phyloP scores from a whole-genome alignment of 2,888 invertebrate species.

The Diogma glabrata region DNA sequence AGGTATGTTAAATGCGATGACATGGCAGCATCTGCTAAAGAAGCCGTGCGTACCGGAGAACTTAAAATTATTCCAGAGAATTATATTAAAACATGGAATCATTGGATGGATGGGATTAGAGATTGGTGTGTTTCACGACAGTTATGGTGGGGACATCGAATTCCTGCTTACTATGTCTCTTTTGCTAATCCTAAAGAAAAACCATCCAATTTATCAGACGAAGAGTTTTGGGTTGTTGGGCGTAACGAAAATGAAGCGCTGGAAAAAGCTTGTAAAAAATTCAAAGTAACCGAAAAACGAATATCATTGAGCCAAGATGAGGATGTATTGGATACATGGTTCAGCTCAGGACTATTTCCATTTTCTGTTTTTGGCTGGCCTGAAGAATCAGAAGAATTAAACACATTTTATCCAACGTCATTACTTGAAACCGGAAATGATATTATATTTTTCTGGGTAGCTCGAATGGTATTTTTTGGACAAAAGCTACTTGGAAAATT shows the following conservation, averaged over 20 bases:
- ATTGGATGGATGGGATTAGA: slow-evolving; percentile 91
- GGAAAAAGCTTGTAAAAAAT: slow-evolving; percentile 63
- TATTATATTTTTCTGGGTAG: slow-evolving; percentile 99
- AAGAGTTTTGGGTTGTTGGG: slow-evolving; percentile 68
- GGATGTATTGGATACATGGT: slow-evolving; percentile 99
- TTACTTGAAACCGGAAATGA: slow-evolving; percentile 95
- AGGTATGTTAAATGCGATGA: slow-evolving; percentile 78
- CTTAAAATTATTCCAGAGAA: slow-evolving; percentile 83
- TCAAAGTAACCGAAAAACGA: slow-evolving; percentile 42
- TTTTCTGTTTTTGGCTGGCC: slow-evolving; percentile 98
- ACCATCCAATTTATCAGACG: slow-evolving; percentile 37
- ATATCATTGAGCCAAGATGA: slow-evolving; percentile 65
- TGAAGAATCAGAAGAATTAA: slow-evolving; percentile 54
- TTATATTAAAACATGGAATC: slow-evolving; percentile 87
- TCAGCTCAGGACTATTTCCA: slow-evolving; percentile 92
- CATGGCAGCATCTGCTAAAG: slow-evolving; percentile 79
- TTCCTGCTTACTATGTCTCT: slow-evolving; percentile 81
- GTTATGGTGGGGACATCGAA: slow-evolving; percentile 99
- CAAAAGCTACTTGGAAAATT: slow-evolving; percentile 77
- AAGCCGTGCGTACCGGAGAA: slow-evolving; percentile 66
- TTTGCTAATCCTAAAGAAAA: slow-evolving; percentile 37
- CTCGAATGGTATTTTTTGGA: slow-evolving; percentile 97
- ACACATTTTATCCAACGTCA: slow-evolving; percentile 82
- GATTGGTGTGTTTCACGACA: slow-evolving; percentile 99
- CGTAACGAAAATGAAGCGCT: slow-evolving; percentile 61